Percentiles rank a stretch among this genome's conserved stretches.
Evolutionary conservation across 2,888 invertebrate genomes (phyloP).

Genomic region (Nemotelus pantherinus): DNA sequence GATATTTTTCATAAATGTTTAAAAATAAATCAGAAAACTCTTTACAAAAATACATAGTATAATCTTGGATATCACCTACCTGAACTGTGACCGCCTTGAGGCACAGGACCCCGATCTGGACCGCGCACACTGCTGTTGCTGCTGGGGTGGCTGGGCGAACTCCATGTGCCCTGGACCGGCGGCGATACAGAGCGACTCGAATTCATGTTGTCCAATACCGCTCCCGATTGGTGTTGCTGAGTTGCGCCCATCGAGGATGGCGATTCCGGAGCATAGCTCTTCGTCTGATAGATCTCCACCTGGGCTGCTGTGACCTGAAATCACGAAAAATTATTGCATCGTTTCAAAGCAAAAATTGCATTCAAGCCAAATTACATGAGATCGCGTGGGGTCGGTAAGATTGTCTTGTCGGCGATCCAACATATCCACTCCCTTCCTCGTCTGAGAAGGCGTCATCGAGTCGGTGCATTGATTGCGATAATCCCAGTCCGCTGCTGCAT

Average conservation of each 20-base stretch:
- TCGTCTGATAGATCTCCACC: slow-evolving; percentile 67
- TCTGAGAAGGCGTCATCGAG: slow-evolving; percentile 86
- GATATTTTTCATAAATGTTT: too few species aligned
- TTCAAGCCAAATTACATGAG: slow-evolving; percentile 65
- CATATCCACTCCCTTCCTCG: slow-evolving; percentile 78
- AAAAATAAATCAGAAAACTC: too few species aligned
- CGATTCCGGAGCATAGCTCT: slow-evolving; percentile 65
- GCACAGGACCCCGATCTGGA: slow-evolving; percentile 65
- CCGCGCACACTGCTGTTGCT: slow-evolving; percentile 63
- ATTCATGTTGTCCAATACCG: slow-evolving; percentile 64
- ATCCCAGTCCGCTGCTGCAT: slow-evolving; percentile 64
- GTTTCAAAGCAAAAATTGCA: background rate
- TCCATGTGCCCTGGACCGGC: slow-evolving; percentile 62
- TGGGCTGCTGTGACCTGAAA: slow-evolving; percentile 66
- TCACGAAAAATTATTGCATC: background rate
- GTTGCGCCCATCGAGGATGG: slow-evolving; percentile 61
- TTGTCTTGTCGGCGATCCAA: slow-evolving; percentile 66
- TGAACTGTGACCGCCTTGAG: slow-evolving; percentile 65
- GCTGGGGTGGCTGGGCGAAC: slow-evolving; percentile 61
- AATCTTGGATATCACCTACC: slow-evolving; percentile 55
- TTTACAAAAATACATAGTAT: too few species aligned
- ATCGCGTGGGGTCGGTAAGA: slow-evolving; percentile 67
- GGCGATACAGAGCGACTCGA: slow-evolving; percentile 65
- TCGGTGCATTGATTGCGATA: slow-evolving; percentile 65
- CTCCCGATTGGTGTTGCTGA: slow-evolving; percentile 63